Base-by-base conservation (phyloP, 2,888 invertebrate species). In the Epinotia ramella region DNA sequence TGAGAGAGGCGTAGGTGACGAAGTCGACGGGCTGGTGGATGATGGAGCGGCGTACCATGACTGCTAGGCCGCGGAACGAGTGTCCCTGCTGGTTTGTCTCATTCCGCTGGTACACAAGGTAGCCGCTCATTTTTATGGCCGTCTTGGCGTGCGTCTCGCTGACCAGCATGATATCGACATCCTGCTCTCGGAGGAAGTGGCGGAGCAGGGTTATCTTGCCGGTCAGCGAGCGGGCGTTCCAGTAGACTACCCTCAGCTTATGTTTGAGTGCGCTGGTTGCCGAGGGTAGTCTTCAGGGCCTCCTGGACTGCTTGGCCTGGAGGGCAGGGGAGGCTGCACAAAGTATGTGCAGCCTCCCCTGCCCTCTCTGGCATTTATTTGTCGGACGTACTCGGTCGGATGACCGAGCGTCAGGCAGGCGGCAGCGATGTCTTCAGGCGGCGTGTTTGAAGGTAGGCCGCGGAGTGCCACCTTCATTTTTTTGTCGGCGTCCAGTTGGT, bases 201-300 rank as follows among this genome's bases (percentile, higher is more conserved):
- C 60, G 60, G 49, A 70, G 60, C 28, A 70, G 60, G 20, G n/a
- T 49, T 2, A 12, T 12, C 60, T 70, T 70, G 24, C 60, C 4
- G 46, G n/a, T 18, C 46, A 70, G 69, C 6, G 60, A 7, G 4
- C 49, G 69, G 12, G 69, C 69, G 18, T 70, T 70, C 69, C 69
- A 69, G 28, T n/a, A 60, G 6, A 69, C 60, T 0, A 69, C 2
- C 2, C 69, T 20, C 5, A 49, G 44, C 1, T 28, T 28, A 28
- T 28, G 1, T 20, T 6, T 0, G 44, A 5, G 20, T 4, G 11
- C 20, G 44, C 6, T 2, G 6, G 0, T 28, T 28, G 24, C 13
- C 3, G 7, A 2, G 5, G 33, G 62, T 11, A n/a, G 6, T 28
- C 24, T 28, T 18, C 40, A 24, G 20, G 13, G 24, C 12, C 24